Conservation (phyloP, 2,888 invertebrate species). For the Morpho helenor region DNA sequence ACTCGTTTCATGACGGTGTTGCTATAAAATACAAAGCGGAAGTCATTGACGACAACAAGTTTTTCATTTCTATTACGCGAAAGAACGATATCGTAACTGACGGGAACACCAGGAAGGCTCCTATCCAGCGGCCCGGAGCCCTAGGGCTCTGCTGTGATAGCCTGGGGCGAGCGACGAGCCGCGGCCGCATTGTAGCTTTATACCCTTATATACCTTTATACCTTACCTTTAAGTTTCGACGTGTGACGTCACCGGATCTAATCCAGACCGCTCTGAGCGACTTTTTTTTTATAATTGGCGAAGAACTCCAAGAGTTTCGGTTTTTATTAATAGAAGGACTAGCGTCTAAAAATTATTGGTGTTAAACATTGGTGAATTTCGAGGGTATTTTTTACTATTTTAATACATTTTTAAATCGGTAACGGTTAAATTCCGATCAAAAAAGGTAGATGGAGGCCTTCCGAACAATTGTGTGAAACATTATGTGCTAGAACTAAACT, state of each 20-base stretch:
- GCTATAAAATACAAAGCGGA: too few relatives aligned
- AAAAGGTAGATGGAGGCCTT: too few relatives aligned
- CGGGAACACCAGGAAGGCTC: not conserved
- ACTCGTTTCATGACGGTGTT: too few relatives aligned
- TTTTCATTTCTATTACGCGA: too few relatives aligned
- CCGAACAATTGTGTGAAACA: too few relatives aligned
- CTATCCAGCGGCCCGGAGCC: conserved; percentile 27
- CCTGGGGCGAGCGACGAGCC: conserved; percentile 39
- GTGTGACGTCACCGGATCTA: conserved; percentile 19
- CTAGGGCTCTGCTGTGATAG: conserved; percentile 68
- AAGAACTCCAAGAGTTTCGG: conserved; percentile 9
- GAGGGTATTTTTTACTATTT: not conserved
- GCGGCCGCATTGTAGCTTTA: conserved; percentile 15
- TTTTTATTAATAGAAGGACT: conserved; percentile 2
- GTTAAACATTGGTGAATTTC: not conserved
- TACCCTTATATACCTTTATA: conserved; percentile 15
- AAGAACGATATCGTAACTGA: too few relatives aligned
- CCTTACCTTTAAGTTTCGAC: conserved; percentile 11
- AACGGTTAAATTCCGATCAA: too few relatives aligned
- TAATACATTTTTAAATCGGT: too few relatives aligned
- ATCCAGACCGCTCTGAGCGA: conserved; percentile 20
- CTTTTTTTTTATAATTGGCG: conserved; percentile 1
- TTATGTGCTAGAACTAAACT: too few relatives aligned
- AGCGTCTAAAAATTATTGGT: not conserved
- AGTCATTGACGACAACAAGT: too few relatives aligned